Conservation (phyloP, 2,113 vertebrate genomes). For the Scartelaos histophorus region DNA sequence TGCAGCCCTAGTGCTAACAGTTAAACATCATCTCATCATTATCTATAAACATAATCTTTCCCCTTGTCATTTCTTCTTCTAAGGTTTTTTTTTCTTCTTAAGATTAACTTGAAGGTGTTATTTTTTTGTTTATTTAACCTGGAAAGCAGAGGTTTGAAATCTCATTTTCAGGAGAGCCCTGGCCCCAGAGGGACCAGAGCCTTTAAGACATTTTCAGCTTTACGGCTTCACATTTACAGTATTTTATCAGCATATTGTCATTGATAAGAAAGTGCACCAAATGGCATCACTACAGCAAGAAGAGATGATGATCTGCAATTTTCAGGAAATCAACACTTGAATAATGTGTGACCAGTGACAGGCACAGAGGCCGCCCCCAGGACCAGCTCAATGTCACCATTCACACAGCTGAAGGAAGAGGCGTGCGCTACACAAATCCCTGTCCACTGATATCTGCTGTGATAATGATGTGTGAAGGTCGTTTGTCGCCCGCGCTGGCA, state of each 20-base stretch:
- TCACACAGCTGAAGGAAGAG: constrained; percentile 40
- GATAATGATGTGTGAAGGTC: constrained; percentile 77
- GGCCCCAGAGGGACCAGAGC: neutral
- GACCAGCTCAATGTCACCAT: constrained; percentile 60
- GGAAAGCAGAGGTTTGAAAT: no score
- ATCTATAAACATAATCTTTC: no score
- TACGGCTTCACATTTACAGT: neutral
- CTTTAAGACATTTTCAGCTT: neutral
- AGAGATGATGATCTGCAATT: constrained; percentile 32
- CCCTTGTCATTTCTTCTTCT: no score
- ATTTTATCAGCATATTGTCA: neutral
- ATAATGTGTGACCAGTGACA: constrained; percentile 22
- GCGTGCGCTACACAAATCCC: constrained; percentile 60
- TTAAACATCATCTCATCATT: no score
- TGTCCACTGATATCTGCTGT: constrained; percentile 72
- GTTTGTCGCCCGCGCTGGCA: constrained; percentile 64
- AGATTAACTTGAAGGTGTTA: no score
- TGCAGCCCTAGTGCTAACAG: no score
- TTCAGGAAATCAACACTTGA: constrained; percentile 25
- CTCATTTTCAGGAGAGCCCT: neutral
- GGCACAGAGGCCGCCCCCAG: constrained; percentile 44
- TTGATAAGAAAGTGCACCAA: neutral
- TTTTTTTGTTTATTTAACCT: no score
- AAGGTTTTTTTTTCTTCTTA: no score
- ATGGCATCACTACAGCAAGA: constrained; percentile 15